phyloP scores from a whole-genome alignment of 2,888 invertebrate genomes.

The Pocota personata region DNA sequence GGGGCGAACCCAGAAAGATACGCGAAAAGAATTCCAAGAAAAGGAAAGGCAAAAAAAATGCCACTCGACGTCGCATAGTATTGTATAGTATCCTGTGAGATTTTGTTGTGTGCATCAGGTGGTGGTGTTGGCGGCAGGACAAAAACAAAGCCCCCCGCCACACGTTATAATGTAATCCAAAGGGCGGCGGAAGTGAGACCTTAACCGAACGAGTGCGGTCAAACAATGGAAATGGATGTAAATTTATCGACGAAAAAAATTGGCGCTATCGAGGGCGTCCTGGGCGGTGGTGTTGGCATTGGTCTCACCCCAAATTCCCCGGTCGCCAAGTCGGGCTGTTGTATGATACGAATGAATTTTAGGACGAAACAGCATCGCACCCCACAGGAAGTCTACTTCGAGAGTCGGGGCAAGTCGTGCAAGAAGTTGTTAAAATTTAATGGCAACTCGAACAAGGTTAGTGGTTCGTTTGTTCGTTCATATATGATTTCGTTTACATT shows the following conservation, averaged over 20 bases:
- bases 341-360: conserved; percentile 61
- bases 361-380: conserved; percentile 76
- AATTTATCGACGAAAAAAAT: conserved; percentile 78
- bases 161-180: conserved; percentile 46
- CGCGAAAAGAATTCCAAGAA: conserved; percentile 12
- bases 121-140: conserved; percentile 72
- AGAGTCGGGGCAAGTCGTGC: conserved; percentile 92
- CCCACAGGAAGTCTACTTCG: conserved; percentile 88
- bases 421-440: conserved; percentile 91
- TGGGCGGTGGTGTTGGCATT: conserved; percentile 52
- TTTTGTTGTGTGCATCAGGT: conserved; percentile 70
- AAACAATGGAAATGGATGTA: conserved; percentile 82
- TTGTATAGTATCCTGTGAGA: conserved; percentile 33
- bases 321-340: conserved; percentile 63
- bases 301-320: conserved; percentile 59
- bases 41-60: neutral
- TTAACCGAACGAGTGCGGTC: conserved; percentile 41
- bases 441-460: conserved; percentile 92
- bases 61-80: conserved; percentile 21
- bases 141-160: conserved; percentile 27
- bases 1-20: conserved; percentile 1
- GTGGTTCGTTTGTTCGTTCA: too few species aligned
- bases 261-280: conserved; percentile 77
- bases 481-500: too few species aligned
- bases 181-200: conserved; percentile 42